Evolutionary conservation across 2,888 invertebrate species (phyloP).

Genomic region (Ophion obscuratus): DNA sequence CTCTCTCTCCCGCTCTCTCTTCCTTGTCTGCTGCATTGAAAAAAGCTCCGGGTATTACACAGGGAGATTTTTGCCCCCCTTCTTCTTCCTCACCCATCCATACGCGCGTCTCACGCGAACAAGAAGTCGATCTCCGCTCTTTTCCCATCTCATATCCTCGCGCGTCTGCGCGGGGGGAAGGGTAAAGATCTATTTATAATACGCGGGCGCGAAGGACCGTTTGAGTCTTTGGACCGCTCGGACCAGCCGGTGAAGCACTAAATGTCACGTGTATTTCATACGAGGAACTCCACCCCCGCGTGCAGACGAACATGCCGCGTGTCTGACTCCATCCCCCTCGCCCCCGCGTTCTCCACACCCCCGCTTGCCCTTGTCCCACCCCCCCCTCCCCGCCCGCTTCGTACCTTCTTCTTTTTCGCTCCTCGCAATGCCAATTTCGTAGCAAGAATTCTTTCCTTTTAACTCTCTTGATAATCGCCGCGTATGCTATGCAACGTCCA

Average conservation of each 20-base stretch:
- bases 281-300: slow-evolving; percentile 82
- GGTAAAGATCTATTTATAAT: slow-evolving; percentile 82
- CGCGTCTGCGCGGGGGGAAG: slow-evolving; percentile 41
- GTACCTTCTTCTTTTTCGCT: slow-evolving; percentile 52
- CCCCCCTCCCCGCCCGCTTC: slow-evolving; percentile 36
- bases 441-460: slow-evolving; percentile 70
- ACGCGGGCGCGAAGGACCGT: slow-evolving; percentile 66
- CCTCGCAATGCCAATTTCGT: slow-evolving; percentile 81
- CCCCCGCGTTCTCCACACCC: slow-evolving; percentile 26
- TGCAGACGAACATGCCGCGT: slow-evolving; percentile 59
- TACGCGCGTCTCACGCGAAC: slow-evolving; percentile 29
- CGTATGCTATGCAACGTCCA: slow-evolving; percentile 11
- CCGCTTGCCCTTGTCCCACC: slow-evolving; percentile 43
- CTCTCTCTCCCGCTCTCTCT: slow-evolving; percentile 22
- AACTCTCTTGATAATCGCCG: slow-evolving; percentile 79
- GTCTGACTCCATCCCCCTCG: slow-evolving; percentile 33
- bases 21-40: slow-evolving; percentile 36
- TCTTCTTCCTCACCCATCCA: background rate
- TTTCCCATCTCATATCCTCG: slow-evolving; percentile 41
- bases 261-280: slow-evolving; percentile 84
- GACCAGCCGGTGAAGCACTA: slow-evolving; percentile 82
- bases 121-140: slow-evolving; percentile 44
- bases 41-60: slow-evolving; percentile 8
- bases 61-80: slow-evolving; percentile 3
- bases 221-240: slow-evolving; percentile 74